These are phyloP conservation scores for Ammospiza maritima DNA, from an alignment of 2,797 vertebrate genomes.

Conservation along the genomic window DNA sequence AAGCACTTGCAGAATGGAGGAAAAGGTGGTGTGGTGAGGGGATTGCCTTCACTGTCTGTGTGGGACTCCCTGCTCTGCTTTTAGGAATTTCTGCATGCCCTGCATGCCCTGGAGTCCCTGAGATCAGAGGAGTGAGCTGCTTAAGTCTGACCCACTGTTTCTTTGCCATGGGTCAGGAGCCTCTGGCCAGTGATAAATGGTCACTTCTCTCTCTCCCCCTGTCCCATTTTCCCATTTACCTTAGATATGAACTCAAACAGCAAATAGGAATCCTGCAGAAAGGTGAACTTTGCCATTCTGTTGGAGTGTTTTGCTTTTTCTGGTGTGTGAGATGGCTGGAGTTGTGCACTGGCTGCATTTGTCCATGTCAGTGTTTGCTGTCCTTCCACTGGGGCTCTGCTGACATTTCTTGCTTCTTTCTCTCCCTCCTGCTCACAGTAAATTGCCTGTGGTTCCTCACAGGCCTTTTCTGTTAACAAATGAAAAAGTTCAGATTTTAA, in stretches of 20 bases:
- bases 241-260: background rate
- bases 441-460: background rate
- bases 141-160: background rate
- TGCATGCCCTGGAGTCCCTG: background rate
- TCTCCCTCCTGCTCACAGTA: background rate
- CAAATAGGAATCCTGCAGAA: background rate
- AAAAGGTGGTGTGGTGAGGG: background rate
- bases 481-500: background rate
- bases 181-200: background rate
- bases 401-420: background rate
- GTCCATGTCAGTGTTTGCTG: background rate
- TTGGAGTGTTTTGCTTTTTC: background rate
- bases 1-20: background rate
- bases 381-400: background rate
- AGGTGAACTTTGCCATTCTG: accelerated
- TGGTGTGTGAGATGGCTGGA: background rate
- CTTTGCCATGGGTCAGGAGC: background rate
- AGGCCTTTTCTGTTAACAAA: background rate
- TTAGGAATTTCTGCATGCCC: background rate
- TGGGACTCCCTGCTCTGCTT: background rate
- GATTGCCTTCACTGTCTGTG: background rate
- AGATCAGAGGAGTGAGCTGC: background rate
- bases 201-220: background rate
- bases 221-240: background rate
- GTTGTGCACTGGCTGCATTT: background rate